Percentiles rank a stretch among this genome's conserved stretches.
phyloP scores from a whole-genome alignment of 2,888 invertebrate species.

The Erynnis tages region DNA sequence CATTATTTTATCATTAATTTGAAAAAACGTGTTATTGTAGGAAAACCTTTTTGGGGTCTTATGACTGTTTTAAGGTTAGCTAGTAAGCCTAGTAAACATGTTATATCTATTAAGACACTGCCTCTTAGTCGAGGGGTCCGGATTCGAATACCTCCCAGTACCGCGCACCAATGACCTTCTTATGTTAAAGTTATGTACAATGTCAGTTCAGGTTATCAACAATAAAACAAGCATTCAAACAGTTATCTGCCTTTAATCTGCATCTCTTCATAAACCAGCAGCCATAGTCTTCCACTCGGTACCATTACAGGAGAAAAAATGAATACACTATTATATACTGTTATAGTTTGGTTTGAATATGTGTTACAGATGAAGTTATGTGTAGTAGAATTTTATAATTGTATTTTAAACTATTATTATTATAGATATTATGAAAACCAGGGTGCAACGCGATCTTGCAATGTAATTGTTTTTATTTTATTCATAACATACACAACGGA shows the following conservation, averaged over 20 bases:
- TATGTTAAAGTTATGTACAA: too few relatives aligned
- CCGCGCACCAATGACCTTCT: too few relatives aligned
- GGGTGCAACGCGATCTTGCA: conserved; percentile 74
- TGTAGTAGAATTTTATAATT: conserved; percentile 69
- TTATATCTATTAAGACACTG: too few relatives aligned
- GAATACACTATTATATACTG: conserved; percentile 78
- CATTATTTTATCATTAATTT: too few relatives aligned
- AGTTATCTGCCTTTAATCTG: conserved; percentile 81
- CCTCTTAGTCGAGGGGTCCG: too few relatives aligned
- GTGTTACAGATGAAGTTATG: conserved; percentile 79
- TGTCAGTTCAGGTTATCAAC: not conserved
- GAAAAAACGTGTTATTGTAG: too few relatives aligned
- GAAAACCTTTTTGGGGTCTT: too few relatives aligned
- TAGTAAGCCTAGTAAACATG: too few relatives aligned
- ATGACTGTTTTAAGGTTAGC: too few relatives aligned
- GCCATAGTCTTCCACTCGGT: conserved; percentile 79
- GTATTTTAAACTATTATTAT: conserved; percentile 71
- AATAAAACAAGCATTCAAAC: conserved; percentile 77
- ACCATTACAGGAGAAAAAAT: conserved; percentile 80
- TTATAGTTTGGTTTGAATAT: conserved; percentile 81
- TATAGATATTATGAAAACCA: conserved; percentile 79
- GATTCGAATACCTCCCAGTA: too few relatives aligned
- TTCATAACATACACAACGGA: conserved; percentile 63
- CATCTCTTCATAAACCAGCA: conserved; percentile 75
- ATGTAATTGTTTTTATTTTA: conserved; percentile 51